Conservation (phyloP, 2,797 vertebrate species). For the Mormyrops boulengeri region DNA sequence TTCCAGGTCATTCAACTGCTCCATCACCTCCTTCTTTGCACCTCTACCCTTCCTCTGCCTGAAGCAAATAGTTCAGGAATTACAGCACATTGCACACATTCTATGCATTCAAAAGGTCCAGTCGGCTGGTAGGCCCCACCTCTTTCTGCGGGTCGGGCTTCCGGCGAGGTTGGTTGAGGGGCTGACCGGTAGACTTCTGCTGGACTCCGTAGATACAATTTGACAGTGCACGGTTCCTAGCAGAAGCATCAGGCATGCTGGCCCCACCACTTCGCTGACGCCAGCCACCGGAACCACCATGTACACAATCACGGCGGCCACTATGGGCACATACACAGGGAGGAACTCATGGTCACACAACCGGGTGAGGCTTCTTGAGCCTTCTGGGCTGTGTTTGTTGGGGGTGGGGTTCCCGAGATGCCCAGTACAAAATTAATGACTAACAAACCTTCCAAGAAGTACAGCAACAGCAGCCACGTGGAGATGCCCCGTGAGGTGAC, state of each 20-base stretch:
- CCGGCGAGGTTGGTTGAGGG: constrained; percentile 52
- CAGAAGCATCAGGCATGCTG: constrained; percentile 92
- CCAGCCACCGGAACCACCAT: constrained; percentile 73
- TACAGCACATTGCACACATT: background rate
- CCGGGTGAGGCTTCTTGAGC: background rate
- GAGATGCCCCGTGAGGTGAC: constrained; percentile 87
- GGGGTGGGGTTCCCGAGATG: background rate
- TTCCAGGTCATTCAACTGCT: constrained; percentile 53
- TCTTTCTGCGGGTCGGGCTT: constrained; percentile 74
- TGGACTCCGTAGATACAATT: constrained; percentile 91
- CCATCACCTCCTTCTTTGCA: constrained; percentile 64
- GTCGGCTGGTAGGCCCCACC: constrained; percentile 55
- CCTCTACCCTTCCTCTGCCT: constrained; percentile 70
- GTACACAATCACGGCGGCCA: constrained; percentile 73
- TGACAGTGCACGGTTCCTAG: constrained; percentile 97
- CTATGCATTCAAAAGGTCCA: background rate
- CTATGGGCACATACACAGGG: constrained; percentile 49
- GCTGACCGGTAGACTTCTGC: constrained; percentile 57
- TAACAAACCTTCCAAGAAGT: constrained; percentile 82
- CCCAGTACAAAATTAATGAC: background rate
- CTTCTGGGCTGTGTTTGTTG: background rate
- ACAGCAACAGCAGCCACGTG: constrained; percentile 79
- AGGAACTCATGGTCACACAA: background rate
- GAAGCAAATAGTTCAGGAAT: constrained; percentile 25
- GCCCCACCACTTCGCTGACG: constrained; percentile 79